These are phyloP conservation scores for Drosophila ironensis DNA, from an alignment of 1,140 invertebrate genomes.

Conservation along the genomic window DNA sequence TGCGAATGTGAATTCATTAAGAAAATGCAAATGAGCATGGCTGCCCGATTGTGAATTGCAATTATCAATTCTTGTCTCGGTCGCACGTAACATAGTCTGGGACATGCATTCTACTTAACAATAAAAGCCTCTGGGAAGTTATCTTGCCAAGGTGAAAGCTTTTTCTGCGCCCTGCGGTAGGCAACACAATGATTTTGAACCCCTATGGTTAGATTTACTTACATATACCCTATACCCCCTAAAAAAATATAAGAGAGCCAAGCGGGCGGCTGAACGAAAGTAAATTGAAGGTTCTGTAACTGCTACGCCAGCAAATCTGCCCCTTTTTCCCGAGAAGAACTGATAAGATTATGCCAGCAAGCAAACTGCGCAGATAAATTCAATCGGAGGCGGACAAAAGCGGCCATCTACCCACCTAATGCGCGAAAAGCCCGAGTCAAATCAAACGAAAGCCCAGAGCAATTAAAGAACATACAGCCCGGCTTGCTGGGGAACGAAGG, in stretches of 20 bases:
- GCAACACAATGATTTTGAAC: too few species aligned
- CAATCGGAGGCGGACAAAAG: conserved; percentile 20
- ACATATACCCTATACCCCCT: too few species aligned
- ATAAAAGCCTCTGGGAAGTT: too few species aligned
- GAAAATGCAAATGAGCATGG: conserved; percentile 3
- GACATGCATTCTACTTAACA: too few species aligned
- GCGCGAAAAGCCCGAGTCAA: conserved; percentile 5
- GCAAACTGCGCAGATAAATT: conserved; percentile 39
- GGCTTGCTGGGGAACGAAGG: neutral
- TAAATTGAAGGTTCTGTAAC: too few species aligned
- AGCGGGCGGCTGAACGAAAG: too few species aligned
- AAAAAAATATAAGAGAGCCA: too few species aligned
- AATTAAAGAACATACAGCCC: conserved; percentile 46
- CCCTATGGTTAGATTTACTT: too few species aligned
- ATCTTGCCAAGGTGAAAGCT: too few species aligned
- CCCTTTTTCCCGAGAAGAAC: conserved; percentile 16
- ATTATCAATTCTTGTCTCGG: conserved; percentile 10
- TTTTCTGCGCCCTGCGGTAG: too few species aligned
- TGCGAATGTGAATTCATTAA: conserved; percentile 6
- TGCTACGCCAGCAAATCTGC: too few species aligned
- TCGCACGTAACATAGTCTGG: too few species aligned
- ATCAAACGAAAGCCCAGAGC: conserved; percentile 31
- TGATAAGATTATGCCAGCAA: neutral
- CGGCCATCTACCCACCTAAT: neutral
- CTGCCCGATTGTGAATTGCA: neutral